Evolutionary conservation across 2,797 vertebrate genomes (phyloP), one percentile per base, ranked within the genome.

Genomic region (Furcifer pardalis): DNA sequence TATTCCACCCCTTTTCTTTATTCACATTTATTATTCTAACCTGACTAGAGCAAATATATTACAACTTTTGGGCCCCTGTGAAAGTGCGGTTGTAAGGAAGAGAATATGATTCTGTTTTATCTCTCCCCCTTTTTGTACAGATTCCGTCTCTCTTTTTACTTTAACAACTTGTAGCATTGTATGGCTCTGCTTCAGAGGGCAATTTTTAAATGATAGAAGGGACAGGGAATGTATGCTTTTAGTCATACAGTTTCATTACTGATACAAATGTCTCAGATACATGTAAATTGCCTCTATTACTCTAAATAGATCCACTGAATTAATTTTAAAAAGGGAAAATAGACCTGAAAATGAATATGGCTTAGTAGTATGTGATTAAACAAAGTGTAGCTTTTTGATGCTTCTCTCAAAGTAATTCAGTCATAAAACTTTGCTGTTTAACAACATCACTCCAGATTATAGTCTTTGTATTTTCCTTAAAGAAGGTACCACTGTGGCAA

Each of bases 251-350:
- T 52, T 90, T 91, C 35, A 81, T 32, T 84, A 52, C 2, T 46
- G 1, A 40, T 40, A n/a, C 90, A 84, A 60, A 1, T n/a, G 68
- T 89, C 91, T 89, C 37, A 90, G 87, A 10, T 86, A 7, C 74
- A 19, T 86, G 81, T 88, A 82, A 72, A 79, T 71, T n/a, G 56
- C 27, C 78, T 1, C 35, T 85, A 25, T 76, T 84, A 42, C 84
- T 90, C 81, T 87, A 89, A 92, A 83, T 84, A 87, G 52, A 42
- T 89, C 4, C 32, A 35, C 73, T 91, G 17, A 89, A 86, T 76
- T 91, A 5, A 69, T 87, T 90, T 89, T 40, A 35, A 40, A 86
- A 92, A 89, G 49, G 27, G 4, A 82, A 74, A 3, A 83, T 87
- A 86, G 42, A 90, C 88, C 23, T 86, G 2, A 83, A 91, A 91